Evolutionary conservation across 1,140 invertebrate genomes (phyloP).

Genomic region (Schlechtendalia chinensis): DNA sequence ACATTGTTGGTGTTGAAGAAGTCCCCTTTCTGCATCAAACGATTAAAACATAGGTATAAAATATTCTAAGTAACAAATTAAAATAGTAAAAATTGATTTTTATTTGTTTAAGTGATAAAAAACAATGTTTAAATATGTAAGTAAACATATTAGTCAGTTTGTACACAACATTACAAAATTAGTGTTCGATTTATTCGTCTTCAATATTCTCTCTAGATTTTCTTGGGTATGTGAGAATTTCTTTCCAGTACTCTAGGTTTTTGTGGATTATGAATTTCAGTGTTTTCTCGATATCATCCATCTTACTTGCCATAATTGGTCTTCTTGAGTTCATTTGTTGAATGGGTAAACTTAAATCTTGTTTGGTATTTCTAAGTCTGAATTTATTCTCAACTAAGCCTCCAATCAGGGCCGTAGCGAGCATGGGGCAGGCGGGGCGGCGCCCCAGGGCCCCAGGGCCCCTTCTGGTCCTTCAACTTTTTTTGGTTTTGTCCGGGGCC

Average conservation of each 20-base stretch:
- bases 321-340: not conserved
- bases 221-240: not conserved
- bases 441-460: too few relatives aligned
- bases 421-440: too few relatives aligned
- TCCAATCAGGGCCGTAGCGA: too few relatives aligned
- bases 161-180: not conserved
- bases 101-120: not conserved
- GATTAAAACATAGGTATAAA: not conserved
- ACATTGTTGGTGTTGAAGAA: not conserved
- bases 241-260: not conserved
- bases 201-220: not conserved
- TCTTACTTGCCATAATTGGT: not conserved
- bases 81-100: not conserved
- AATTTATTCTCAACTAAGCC: too few relatives aligned
- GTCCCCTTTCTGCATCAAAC: slow-evolving; percentile 7
- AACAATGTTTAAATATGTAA: not conserved
- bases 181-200: not conserved
- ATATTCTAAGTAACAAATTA: not conserved
- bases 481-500: too few relatives aligned
- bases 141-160: not conserved
- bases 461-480: too few relatives aligned
- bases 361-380: too few relatives aligned
- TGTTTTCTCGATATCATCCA: slow-evolving; percentile 3
- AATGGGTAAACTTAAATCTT: too few relatives aligned
- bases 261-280: not conserved